Base-by-base conservation (phyloP, 92 coral and sea anemone species). In the Palythoa heliodiscus region DNA sequence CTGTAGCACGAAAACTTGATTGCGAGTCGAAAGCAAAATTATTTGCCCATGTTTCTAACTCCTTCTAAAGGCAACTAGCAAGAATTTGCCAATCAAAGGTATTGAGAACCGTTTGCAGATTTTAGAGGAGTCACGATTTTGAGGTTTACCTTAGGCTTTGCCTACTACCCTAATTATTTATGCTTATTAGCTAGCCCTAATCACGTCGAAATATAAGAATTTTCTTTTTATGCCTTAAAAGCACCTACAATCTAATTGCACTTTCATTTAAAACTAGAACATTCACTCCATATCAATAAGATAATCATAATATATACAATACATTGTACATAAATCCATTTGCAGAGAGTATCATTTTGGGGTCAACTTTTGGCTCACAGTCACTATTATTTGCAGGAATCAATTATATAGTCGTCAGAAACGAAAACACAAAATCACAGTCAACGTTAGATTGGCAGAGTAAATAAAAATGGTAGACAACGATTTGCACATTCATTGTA, bases 261-360 rank as follows among this genome's bases (percentile, higher is more conserved):
- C 70, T 54, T 54, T n/a, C 15, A 16, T 55, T 77, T 55, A 54
- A 77, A 77, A 77, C 82, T 77, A 54, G 53, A 53, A 77, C 39
- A 60, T 79, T 66, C 72, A 80, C 73, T 66, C 84, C 43, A 40
- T 43, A 16, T 80, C 75, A 48, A 80, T 80, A 80, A 70, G 64
- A 66, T 80, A 66, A 80, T 80, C 23, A 48, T 39, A 64, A 29
- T 67, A 80, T 66, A 64, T 80, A 80, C 84, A 80, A 80, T 48
- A 52, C 23, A 66, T 80, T 79, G 71, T n/a, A 48, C n/a, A 39
- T 79, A 79, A 67, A 79, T 61, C 13, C 55, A 29, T 64, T 29
- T 40, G 5, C 74, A 43, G 75, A 52, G 66, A 80, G 66, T 66
- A 70, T 22, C 48, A 80, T 64, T 43, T 40, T 23, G 5, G 74